Evolutionary conservation across 2,113 vertebrate genomes (phyloP).

Genomic region (Terrapene triunguis): DNA sequence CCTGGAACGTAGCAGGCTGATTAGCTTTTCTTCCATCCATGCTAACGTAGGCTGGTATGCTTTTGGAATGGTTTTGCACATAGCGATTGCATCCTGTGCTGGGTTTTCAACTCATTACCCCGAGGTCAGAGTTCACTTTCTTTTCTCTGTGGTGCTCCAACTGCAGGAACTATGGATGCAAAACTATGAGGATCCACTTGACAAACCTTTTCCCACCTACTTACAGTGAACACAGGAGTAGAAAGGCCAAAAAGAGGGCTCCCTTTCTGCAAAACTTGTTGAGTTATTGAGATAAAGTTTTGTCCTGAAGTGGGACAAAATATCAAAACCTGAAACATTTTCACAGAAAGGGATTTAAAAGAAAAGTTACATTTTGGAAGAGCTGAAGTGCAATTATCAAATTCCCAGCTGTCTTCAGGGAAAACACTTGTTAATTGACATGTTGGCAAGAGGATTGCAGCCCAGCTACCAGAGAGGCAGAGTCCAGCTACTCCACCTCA

Average conservation of each 20-base stretch:
- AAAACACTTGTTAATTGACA: background rate
- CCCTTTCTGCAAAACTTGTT: background rate
- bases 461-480: background rate
- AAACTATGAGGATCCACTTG: background rate
- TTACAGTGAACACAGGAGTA: background rate
- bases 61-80: background rate
- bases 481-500: background rate
- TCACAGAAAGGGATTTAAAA: too few species aligned
- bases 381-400: too few species aligned
- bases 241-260: background rate
- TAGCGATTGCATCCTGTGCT: background rate
- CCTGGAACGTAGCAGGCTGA: background rate
- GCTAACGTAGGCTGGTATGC: background rate
- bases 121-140: background rate
- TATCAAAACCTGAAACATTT: background rate
- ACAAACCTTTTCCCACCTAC: background rate
- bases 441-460: background rate
- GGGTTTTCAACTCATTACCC: background rate
- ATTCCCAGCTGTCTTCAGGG: too few species aligned
- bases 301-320: background rate
- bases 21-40: background rate
- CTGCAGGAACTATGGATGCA: conserved; percentile 1
- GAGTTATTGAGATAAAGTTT: background rate
- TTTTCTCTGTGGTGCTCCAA: background rate
- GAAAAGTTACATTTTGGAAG: too few species aligned